Conservation (phyloP, 2,113 vertebrate species). For the Chaenogobius annularis region DNA sequence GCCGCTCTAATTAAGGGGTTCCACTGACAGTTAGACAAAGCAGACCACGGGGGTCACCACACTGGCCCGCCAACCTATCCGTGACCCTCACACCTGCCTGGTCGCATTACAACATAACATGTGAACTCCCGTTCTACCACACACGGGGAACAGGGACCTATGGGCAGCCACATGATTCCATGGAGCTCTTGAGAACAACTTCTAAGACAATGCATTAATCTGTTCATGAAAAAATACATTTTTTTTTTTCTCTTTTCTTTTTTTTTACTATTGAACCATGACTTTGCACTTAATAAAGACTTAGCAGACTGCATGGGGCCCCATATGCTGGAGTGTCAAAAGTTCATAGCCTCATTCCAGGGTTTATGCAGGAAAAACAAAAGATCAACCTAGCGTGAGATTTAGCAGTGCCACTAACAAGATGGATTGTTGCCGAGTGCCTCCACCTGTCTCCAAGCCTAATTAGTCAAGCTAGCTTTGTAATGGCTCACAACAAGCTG, state of each 20-base stretch:
- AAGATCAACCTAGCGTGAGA: conserved; percentile 70
- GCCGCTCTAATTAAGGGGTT: conserved; percentile 69
- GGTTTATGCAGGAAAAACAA: conserved; percentile 86
- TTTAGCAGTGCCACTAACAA: conserved; percentile 75
- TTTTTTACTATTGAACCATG: not conserved
- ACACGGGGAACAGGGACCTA: conserved; percentile 16
- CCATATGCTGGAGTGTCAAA: conserved; percentile 62
- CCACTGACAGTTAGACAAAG: conserved; percentile 66
- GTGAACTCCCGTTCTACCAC: conserved; percentile 34
- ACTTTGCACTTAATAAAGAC: conserved; percentile 20
- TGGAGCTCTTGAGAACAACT: not conserved
- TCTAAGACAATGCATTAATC: conserved; percentile 2
- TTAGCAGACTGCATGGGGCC: conserved; percentile 21
- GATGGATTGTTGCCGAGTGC: conserved; percentile 83
- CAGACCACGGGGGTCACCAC: conserved; percentile 67
- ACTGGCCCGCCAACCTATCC: conserved; percentile 63
- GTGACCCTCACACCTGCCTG: conserved; percentile 76
- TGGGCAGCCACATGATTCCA: conserved; percentile 1
- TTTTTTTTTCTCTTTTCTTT: not conserved
- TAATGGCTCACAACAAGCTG: conserved; percentile 75
- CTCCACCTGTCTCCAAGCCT: conserved; percentile 82
- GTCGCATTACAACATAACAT: conserved; percentile 60
- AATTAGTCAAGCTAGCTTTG: conserved; percentile 82
- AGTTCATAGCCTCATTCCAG: conserved; percentile 82
- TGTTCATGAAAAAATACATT: not conserved